phyloP scores from a whole-genome alignment of 2,113 vertebrate species.

The Oophaga pumilio region DNA sequence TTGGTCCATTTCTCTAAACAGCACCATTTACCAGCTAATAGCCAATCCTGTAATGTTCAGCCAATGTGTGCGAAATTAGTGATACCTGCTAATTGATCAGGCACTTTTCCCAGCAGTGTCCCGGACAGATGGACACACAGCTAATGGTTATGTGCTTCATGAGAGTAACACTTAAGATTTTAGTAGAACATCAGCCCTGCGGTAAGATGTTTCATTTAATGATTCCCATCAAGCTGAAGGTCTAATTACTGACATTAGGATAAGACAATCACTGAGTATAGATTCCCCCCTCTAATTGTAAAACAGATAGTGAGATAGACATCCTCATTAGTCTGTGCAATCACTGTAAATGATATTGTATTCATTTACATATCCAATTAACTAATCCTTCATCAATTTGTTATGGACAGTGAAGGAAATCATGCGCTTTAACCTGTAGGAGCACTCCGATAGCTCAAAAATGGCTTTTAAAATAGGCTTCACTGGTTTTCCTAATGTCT shows the following conservation, averaged over 20 bases:
- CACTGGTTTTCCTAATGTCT: too few species aligned
- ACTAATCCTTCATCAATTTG: slow-evolving; percentile 41
- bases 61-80: slow-evolving; percentile 28
- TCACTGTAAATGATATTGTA: slow-evolving; percentile 30
- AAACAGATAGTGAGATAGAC: slow-evolving; percentile 51
- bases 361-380: slow-evolving; percentile 55
- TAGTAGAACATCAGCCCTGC: slow-evolving; percentile 40
- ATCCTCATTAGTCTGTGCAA: slow-evolving; percentile 46
- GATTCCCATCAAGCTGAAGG: slow-evolving; percentile 51
- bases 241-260: slow-evolving; percentile 55
- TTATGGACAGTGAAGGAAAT: background rate
- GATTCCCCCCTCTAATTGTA: slow-evolving; percentile 47
- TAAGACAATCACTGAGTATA: slow-evolving; percentile 42
- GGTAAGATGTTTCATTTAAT: slow-evolving; percentile 49
- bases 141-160: slow-evolving; percentile 45
- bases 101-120: slow-evolving; percentile 33
- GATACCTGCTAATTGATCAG: slow-evolving; percentile 51
- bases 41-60: slow-evolving; percentile 42
- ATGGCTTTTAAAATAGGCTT: too few species aligned
- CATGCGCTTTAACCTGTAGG: background rate
- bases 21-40: slow-evolving; percentile 37
- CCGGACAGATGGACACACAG: slow-evolving; percentile 35
- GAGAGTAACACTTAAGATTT: slow-evolving; percentile 45
- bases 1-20: slow-evolving; percentile 33
- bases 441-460: background rate